These are phyloP conservation scores for Tragelaphus imberbis DNA, from an alignment of 2,113 vertebrate genomes.

Conservation along the genomic window DNA sequence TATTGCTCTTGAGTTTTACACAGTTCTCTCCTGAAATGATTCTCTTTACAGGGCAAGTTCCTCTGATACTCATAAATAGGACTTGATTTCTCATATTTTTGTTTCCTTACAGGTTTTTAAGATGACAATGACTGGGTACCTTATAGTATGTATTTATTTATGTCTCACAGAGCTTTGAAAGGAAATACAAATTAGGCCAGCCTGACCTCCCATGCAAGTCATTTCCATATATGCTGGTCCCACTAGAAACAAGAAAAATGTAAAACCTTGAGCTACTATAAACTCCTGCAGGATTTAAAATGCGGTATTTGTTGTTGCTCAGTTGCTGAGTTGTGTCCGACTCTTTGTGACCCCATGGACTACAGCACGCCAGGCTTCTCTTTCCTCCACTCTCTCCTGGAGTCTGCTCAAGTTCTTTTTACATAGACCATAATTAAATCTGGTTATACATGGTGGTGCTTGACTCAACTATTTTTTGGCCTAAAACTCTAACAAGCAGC, in stretches of 20 bases:
- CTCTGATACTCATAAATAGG: not conserved
- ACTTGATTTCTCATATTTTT: not conserved
- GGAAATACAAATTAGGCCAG: not conserved
- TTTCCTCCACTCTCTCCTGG: not conserved
- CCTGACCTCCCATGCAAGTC: not conserved
- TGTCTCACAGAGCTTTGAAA: not conserved
- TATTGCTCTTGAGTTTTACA: not conserved
- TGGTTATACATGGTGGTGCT: not conserved
- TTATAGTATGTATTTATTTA: not conserved
- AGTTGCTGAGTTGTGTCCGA: not conserved
- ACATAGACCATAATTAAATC: conserved; percentile 4
- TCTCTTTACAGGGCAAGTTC: not conserved
- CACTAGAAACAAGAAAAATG: not conserved
- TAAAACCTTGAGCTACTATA: conserved; percentile 8
- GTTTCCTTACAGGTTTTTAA: not conserved
- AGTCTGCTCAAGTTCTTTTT: not conserved
- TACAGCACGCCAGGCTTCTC: not conserved
- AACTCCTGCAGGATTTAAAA: conserved; percentile 32
- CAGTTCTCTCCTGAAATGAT: not conserved
- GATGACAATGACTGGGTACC: not conserved
- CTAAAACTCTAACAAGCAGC: not conserved
- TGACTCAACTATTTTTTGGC: not conserved
- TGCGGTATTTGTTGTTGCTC: not conserved
- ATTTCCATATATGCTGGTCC: not conserved
- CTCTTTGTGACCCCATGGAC: not conserved